These are phyloP conservation scores for Periophthalmus magnuspinnatus DNA, from an alignment of 2,797 vertebrate genomes.

Conservation along the genomic window DNA sequence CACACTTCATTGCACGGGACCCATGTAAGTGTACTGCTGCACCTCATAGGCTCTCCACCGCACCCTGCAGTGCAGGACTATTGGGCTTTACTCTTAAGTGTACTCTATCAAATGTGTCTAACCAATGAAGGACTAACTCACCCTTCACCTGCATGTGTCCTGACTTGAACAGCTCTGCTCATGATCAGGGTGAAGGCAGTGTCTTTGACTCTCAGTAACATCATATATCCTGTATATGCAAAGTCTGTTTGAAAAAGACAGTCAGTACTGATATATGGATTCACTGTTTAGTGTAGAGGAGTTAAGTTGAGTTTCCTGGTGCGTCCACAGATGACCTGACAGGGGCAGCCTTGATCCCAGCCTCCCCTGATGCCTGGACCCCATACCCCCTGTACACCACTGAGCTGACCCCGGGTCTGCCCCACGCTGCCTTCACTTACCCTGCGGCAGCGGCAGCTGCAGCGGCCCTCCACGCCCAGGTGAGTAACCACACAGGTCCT, in stretches of 20 bases:
- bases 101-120: conserved; percentile 26
- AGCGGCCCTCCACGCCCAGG: conserved; percentile 95
- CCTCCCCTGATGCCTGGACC: conserved; percentile 94
- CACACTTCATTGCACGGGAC: conserved; percentile 99
- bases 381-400: conserved; percentile 96
- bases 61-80: conserved; percentile 55
- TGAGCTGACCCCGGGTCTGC: conserved; percentile 93
- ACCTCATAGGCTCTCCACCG: conserved; percentile 74
- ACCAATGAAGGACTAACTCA: conserved; percentile 75
- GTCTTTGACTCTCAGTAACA: conserved; percentile 21
- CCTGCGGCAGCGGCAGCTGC: conserved; percentile 90
- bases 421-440: conserved; percentile 94
- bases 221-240: neutral
- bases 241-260: neutral
- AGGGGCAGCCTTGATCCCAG: conserved; percentile 94
- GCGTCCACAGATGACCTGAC: conserved; percentile 90
- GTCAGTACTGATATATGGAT: neutral
- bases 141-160: conserved; percentile 77
- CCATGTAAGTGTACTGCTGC: conserved; percentile 94
- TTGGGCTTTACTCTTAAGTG: conserved; percentile 24
- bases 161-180: conserved; percentile 58
- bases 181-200: conserved; percentile 41
- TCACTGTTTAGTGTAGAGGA: neutral
- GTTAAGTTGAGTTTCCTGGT: conserved; percentile 30
- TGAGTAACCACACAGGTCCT: conserved; percentile 61